Conservation (phyloP, 2,888 invertebrate species). For the Marronus borbonicus region DNA sequence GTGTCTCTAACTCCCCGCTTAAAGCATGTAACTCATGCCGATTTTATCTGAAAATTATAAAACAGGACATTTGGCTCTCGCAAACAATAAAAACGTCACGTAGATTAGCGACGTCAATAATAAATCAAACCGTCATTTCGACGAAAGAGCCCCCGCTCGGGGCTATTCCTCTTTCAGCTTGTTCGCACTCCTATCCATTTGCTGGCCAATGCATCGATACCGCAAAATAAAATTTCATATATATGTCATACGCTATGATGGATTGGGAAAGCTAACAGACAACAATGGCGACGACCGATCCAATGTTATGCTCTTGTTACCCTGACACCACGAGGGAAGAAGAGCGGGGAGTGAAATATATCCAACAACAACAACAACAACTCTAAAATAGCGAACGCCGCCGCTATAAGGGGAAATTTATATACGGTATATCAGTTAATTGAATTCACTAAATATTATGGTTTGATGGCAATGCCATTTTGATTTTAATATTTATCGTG, state of each 20-base stretch:
- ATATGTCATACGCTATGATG: constrained; percentile 68
- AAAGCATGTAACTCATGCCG: constrained; percentile 67
- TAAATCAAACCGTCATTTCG: constrained; percentile 71
- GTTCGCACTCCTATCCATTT: constrained; percentile 52
- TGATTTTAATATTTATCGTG: constrained; percentile 64
- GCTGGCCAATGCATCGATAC: constrained; percentile 67
- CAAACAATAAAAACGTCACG: constrained; percentile 71
- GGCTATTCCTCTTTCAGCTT: constrained; percentile 58
- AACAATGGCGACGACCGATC: constrained; percentile 63
- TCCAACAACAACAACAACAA: constrained; percentile 21
- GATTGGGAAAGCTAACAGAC: constrained; percentile 66
- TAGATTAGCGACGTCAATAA: constrained; percentile 71
- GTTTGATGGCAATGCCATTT: constrained; percentile 63
- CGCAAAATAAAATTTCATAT: constrained; percentile 69
- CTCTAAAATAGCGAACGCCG: constrained; percentile 60
- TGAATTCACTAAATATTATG: constrained; percentile 66
- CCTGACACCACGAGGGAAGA: neutral
- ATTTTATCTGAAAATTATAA: constrained; percentile 70
- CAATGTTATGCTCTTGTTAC: constrained; percentile 49
- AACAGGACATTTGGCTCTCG: constrained; percentile 68
- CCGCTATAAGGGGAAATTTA: constrained; percentile 65
- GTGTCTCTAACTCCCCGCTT: constrained; percentile 52
- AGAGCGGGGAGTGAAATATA: constrained; percentile 12
- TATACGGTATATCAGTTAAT: constrained; percentile 67
- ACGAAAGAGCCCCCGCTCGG: constrained; percentile 60